Conservation (phyloP, 2,797 vertebrate genomes). For the Rachycentron canadum region DNA sequence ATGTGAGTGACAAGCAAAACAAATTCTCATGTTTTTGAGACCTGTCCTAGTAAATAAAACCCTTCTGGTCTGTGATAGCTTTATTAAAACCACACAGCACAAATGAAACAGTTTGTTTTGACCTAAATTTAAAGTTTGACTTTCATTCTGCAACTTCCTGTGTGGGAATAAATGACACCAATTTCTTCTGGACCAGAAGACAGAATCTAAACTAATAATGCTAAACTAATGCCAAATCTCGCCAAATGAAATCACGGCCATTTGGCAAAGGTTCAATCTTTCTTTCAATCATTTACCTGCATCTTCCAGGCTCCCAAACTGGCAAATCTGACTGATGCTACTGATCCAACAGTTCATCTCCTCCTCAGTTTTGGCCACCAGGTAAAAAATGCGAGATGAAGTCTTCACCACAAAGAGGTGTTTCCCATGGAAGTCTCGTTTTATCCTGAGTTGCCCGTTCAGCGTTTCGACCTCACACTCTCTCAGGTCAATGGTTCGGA, state of each 20-base stretch:
- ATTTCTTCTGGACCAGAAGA: not conserved
- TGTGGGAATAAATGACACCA: not conserved
- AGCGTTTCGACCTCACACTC: constrained; percentile 93
- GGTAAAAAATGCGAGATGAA: constrained; percentile 92
- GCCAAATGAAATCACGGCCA: not conserved
- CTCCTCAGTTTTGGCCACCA: constrained; percentile 97
- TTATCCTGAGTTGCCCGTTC: constrained; percentile 88
- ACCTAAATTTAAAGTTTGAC: constrained; percentile 24
- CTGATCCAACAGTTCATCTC: constrained; percentile 97
- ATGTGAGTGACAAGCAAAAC: not conserved
- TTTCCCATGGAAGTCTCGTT: constrained; percentile 92
- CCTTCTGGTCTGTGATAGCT: not conserved
- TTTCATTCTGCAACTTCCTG: constrained; percentile 50
- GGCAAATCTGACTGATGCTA: constrained; percentile 95
- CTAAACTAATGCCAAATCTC: not conserved
- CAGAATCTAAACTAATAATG: not conserved
- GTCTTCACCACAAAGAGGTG: constrained; percentile 96
- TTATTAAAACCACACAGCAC: not conserved
- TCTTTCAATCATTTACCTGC: constrained; percentile 83
- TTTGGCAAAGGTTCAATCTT: not conserved
- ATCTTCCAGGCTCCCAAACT: constrained; percentile 89
- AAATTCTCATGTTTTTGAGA: not conserved
- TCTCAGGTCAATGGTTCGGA: constrained; percentile 94
- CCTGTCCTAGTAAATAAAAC: not conserved
- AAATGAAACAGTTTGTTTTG: constrained; percentile 28